These are phyloP conservation scores for Omphaloscelis lunosa DNA, from an alignment of 2,888 invertebrate genomes.

Conservation along the genomic window DNA sequence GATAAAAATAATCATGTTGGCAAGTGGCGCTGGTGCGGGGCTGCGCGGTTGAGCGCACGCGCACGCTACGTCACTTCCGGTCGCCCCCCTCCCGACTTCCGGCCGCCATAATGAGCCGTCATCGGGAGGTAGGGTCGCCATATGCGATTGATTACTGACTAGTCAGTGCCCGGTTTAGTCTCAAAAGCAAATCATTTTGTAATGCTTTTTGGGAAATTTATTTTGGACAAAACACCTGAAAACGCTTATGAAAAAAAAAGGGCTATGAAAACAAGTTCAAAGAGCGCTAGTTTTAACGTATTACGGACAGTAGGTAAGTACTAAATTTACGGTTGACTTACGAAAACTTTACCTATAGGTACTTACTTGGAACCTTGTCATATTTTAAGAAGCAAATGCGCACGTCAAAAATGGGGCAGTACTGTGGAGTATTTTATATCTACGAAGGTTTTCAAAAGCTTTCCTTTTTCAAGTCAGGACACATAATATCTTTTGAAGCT, in stretches of 20 bases:
- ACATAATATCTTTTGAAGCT: no score
- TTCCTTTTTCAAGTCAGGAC: no score
- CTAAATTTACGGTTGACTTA: no score
- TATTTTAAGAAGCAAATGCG: no score
- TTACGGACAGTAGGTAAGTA: no score
- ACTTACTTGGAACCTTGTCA: no score
- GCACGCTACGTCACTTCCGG: conserved; percentile 81
- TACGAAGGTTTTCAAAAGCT: no score
- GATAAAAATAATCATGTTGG: conserved; percentile 71
- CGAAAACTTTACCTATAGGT: no score
- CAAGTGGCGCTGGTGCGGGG: conserved; percentile 70
- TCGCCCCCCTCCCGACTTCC: conserved; percentile 72
- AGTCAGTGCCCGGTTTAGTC: neutral
- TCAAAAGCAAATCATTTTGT: neutral
- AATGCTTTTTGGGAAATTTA: neutral
- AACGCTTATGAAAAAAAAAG: neutral
- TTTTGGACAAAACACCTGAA: neutral
- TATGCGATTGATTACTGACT: conserved; percentile 29
- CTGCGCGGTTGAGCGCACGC: conserved; percentile 80
- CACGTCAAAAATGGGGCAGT: no score
- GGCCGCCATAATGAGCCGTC: conserved; percentile 64
- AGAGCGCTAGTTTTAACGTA: neutral
- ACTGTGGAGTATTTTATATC: no score
- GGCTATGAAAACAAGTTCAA: neutral
- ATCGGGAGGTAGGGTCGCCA: conserved; percentile 48